These are phyloP conservation scores for Okamejei kenojei DNA, from an alignment of 2,797 vertebrate species.

Conservation along the genomic window DNA sequence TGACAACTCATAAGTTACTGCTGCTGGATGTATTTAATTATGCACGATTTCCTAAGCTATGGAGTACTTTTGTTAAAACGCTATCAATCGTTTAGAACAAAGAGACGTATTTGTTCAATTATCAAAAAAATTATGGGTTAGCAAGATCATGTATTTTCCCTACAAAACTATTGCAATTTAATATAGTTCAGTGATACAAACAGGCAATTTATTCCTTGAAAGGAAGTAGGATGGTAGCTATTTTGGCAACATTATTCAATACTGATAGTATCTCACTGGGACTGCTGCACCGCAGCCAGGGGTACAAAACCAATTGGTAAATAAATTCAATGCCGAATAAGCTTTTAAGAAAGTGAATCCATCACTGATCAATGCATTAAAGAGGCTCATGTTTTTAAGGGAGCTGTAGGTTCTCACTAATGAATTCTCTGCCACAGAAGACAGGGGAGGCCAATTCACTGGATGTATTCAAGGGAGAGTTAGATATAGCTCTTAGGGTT, in stretches of 20 bases:
- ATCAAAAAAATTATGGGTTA: not conserved
- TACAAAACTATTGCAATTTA: not conserved
- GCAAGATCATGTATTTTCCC: not conserved
- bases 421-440: too few relatives aligned
- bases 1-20: not conserved
- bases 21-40: not conserved
- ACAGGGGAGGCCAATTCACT: too few relatives aligned
- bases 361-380: conserved; percentile 9
- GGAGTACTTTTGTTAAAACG: not conserved
- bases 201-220: not conserved
- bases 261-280: too few relatives aligned
- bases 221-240: not conserved
- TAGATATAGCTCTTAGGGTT: too few relatives aligned
- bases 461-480: too few relatives aligned
- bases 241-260: not conserved
- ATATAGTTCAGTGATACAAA: not conserved
- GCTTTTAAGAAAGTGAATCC: not conserved
- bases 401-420: not conserved
- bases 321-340: not conserved
- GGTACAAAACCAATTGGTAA: too few relatives aligned
- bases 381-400: not conserved
- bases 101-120: not conserved
- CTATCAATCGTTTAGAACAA: not conserved
- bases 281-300: too few relatives aligned
- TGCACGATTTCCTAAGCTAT: not conserved